These are phyloP conservation scores for Venustaconcha ellipsiformis DNA, from an alignment of 1,140 invertebrate species.

Conservation along the genomic window DNA sequence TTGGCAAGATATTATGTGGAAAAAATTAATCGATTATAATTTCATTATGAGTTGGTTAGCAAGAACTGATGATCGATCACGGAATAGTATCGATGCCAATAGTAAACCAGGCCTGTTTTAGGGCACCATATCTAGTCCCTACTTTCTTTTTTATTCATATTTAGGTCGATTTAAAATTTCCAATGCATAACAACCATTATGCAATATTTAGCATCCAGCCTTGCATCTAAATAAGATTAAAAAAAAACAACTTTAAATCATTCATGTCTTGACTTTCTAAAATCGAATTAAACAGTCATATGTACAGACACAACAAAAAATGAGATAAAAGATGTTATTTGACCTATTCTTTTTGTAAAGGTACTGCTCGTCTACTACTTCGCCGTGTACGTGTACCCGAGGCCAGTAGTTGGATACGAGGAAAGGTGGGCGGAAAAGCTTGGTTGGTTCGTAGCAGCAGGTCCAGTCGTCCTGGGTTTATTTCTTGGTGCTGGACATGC, in stretches of 20 bases:
- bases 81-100: no score
- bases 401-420: slow-evolving; percentile 51
- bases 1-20: no score
- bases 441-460: slow-evolving; percentile 54
- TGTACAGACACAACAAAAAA: no score
- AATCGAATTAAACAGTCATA: no score
- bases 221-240: not conserved
- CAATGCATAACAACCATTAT: not conserved
- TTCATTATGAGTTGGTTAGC: no score
- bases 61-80: no score
- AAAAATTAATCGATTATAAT: no score
- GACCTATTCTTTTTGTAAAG: slow-evolving; percentile 27
- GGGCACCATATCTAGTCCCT: no score
- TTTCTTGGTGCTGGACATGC: slow-evolving; percentile 53
- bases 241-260: not conserved
- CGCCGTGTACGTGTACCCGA: slow-evolving; percentile 56
- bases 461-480: slow-evolving; percentile 49
- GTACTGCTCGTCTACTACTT: slow-evolving; percentile 61
- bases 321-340: no score
- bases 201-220: not conserved
- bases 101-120: no score
- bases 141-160: no score
- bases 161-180: no score
- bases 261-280: not conserved
- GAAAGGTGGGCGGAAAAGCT: slow-evolving; percentile 54